These are phyloP conservation scores for Oryctolagus cuniculus DNA, from an alignment of 2,113 vertebrate species.

Conservation along the genomic window mOryCun1.1 NC_091432.1:104823501-104824000, in stretches of 20 bases:
- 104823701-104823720: constrained; percentile 1
- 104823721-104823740: constrained; percentile 32
- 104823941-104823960: not conserved
- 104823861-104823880: not conserved
- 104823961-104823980: too few species aligned
- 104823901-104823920: not conserved
- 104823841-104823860: not conserved
- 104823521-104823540: not conserved
- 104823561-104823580: not conserved
- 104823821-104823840: not conserved
- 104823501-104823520: not conserved
- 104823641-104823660: not conserved
- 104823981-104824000: too few species aligned
- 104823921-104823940: not conserved
- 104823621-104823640: not conserved
- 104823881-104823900: not conserved
- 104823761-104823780: constrained; percentile 38
- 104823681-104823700: constrained; percentile 2
- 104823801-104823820: not conserved
- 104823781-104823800: not conserved
- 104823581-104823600: not conserved
- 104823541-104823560: not conserved
- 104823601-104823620: not conserved
- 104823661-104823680: not conserved
- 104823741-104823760: not conserved